Percentiles rank a stretch among this genome's conserved stretches.
phyloP scores from a whole-genome alignment of 1,140 invertebrate species.

The Zaprionus ghesquierei region DNA sequence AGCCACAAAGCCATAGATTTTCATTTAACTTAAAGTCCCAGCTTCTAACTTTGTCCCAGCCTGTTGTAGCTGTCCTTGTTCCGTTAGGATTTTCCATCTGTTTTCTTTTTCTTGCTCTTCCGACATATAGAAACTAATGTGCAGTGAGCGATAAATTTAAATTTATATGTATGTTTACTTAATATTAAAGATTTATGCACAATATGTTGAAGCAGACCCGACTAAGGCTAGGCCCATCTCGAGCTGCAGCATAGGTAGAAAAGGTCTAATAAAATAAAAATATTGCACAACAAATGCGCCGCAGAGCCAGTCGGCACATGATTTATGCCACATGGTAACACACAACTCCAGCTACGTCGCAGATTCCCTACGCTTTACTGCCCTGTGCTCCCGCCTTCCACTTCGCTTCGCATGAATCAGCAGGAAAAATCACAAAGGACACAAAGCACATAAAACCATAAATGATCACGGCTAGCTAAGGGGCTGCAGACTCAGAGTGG shows the following conservation, averaged over 20 bases:
- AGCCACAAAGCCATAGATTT: slow-evolving; percentile 76
- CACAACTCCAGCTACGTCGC: neutral
- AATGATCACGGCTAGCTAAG: slow-evolving; percentile 41
- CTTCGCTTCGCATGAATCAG: slow-evolving; percentile 40
- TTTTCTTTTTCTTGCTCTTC: neutral
- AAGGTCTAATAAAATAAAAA: slow-evolving; percentile 74
- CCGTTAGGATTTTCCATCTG: neutral
- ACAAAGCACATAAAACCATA: slow-evolving; percentile 32
- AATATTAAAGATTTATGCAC: slow-evolving; percentile 79
- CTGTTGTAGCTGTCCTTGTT: slow-evolving; percentile 23
- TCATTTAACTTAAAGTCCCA: slow-evolving; percentile 73
- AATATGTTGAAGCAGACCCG: slow-evolving; percentile 52
- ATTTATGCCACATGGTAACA: slow-evolving; percentile 45
- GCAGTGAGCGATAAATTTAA: slow-evolving; percentile 73
- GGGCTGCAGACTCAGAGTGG: neutral
- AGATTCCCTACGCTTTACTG: neutral
- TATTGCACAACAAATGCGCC: slow-evolving; percentile 54
- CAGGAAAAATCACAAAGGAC: slow-evolving; percentile 32
- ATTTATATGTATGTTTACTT: slow-evolving; percentile 77
- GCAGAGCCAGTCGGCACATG: slow-evolving; percentile 21
- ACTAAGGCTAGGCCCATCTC: neutral
- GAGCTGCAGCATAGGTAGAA: slow-evolving; percentile 46
- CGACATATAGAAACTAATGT: slow-evolving; percentile 58
- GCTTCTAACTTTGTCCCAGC: slow-evolving; percentile 15
- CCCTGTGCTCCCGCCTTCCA: neutral